Evolutionary conservation across 92 coral and sea anemone species (phyloP).

Genomic region (Porites rus): DNA sequence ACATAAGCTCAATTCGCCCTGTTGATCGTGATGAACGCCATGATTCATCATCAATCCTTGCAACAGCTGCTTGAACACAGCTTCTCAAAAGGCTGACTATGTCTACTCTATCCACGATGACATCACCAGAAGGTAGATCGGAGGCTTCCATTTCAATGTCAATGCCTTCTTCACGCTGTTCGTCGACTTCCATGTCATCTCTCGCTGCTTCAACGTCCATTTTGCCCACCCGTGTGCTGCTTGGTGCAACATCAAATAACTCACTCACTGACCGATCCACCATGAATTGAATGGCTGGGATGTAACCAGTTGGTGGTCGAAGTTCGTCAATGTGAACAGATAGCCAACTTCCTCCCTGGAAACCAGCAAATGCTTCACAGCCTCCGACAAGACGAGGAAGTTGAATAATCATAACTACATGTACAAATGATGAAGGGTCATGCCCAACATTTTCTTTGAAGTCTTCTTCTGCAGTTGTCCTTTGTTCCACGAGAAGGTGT

Average conservation of each 20-base stretch:
- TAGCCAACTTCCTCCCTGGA: constrained; percentile 88
- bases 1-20: constrained; percentile 80
- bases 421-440: constrained; percentile 50
- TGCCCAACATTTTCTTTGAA: constrained; percentile 21
- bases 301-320: constrained; percentile 75
- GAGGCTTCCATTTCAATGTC: constrained; percentile 28
- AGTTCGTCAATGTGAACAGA: constrained; percentile 92
- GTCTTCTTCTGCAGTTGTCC: constrained; percentile 61
- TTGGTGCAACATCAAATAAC: constrained; percentile 70
- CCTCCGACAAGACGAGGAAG: constrained; percentile 88
- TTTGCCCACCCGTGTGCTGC: constrained; percentile 20
- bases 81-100: constrained; percentile 71
- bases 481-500: constrained; percentile 79
- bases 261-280: constrained; percentile 86
- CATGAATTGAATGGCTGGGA: constrained; percentile 80
- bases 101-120: constrained; percentile 50
- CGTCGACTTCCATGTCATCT: constrained; percentile 57
- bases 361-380: constrained; percentile 81
- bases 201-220: too few species aligned
- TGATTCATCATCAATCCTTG: constrained; percentile 79
- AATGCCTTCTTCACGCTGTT: constrained; percentile 14
- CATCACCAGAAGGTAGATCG: background rate
- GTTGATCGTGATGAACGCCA: constrained; percentile 71
- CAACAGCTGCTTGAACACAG: constrained; percentile 89
- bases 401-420: constrained; percentile 79